Evolutionary conservation across 2,888 invertebrate genomes (phyloP), one percentile per base, ranked within the genome.

Genomic region (Aphidius colemani): DNA sequence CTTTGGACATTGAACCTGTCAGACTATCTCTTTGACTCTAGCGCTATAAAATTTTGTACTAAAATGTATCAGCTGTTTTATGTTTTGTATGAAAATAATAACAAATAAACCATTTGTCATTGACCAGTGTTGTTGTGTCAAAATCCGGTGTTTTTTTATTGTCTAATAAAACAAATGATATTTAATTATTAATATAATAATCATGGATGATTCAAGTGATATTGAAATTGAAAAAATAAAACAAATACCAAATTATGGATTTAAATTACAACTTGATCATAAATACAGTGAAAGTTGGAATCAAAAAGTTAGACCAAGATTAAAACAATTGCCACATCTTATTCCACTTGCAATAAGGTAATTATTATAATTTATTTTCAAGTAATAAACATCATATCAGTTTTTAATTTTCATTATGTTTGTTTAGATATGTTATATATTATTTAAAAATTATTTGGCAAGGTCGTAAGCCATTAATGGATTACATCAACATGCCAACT

Each of bases 381-480:
- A 18, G 2, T 18, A 18, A 18, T 59, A 39, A 45, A 41, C n/a
- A 41, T 18, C 13, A 40, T 50, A 41, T 18, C 13, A 40, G 44
- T 10, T 5, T n/a, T 53, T 44, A 30, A 18, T 18, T 18, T 18
- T 18, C 13, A 18, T 18, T 18, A 18, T 59, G 44, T 57, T 64
- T 56, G 84, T 84, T 55, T 76, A 94, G 94, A 80, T 93, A 93
- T 83, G 73, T 90, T 4, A 85, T 88, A 72, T 92, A 90, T 81
- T 90, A 89, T 78, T 83, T 90, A 74, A 87, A 86, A 71, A 85
- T 86, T 67, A 85, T 83, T 75, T 85, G 89, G 70, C 86, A 87
- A 75, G 88, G 89, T 69, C 87, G 88, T 74, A 85, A 86, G 51
- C 89, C 91, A 10, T 87, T 93, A 62, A 95, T 95, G 90, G 94